phyloP scores from a whole-genome alignment of 2,888 invertebrate genomes.

The Harpagoxenus sublaevis region DNA sequence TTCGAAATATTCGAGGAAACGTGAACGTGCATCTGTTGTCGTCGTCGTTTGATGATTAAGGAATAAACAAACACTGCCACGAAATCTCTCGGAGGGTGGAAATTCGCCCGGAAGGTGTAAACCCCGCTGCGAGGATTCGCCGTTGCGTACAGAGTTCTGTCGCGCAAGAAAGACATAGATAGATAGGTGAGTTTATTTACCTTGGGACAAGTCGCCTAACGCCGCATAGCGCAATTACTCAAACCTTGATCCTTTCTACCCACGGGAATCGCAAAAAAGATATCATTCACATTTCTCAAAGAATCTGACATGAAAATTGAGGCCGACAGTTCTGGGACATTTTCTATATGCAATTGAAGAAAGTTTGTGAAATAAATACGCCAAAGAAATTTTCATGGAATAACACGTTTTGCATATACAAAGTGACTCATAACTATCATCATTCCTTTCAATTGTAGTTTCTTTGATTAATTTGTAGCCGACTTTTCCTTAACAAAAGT shows the following conservation, averaged over 20 bases:
- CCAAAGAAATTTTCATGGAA: conserved; percentile 61
- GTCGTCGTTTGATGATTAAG: conserved; percentile 42
- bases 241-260: conserved; percentile 42
- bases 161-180: conserved; percentile 40
- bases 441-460: conserved; percentile 16
- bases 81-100: conserved; percentile 6
- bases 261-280: conserved; percentile 38
- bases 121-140: conserved; percentile 36
- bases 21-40: not conserved
- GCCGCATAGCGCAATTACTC: conserved; percentile 47
- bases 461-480: not conserved
- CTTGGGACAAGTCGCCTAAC: conserved; percentile 39
- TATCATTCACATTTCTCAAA: conserved; percentile 37
- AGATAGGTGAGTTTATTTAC: conserved; percentile 52
- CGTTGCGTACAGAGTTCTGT: not conserved
- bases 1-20: not conserved
- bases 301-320: conserved; percentile 42
- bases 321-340: conserved; percentile 1
- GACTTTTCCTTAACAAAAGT: not conserved
- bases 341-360: conserved; percentile 21
- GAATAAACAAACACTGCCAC: conserved; percentile 21
- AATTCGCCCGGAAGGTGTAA: conserved; percentile 36
- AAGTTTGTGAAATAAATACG: conserved; percentile 40
- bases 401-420: conserved; percentile 21
- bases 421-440: conserved; percentile 4